These are phyloP conservation scores for Leptosomus discolor DNA, from an alignment of 2,113 vertebrate genomes.

Conservation along the genomic window DNA sequence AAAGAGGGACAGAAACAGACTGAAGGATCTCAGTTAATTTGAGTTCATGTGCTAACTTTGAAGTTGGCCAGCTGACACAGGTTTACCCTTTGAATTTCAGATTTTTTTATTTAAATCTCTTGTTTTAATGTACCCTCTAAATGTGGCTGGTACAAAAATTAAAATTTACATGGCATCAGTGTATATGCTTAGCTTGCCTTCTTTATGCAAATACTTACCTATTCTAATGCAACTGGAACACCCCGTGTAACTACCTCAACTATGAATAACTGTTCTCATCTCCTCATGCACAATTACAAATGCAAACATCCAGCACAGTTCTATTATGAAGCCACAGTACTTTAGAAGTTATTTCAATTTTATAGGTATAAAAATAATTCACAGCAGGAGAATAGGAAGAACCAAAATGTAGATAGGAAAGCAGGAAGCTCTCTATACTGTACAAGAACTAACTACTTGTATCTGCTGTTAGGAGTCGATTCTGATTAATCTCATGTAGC, in stretches of 20 bases:
- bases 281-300: not conserved
- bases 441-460: not conserved
- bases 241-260: not conserved
- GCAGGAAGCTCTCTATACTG: not conserved
- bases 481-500: not conserved
- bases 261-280: not conserved
- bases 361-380: not conserved
- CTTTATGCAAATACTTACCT: not conserved
- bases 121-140: not conserved
- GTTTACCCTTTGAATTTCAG: not conserved
- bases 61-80: not conserved
- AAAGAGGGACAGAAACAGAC: not conserved
- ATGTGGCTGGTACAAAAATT: not conserved
- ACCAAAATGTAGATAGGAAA: not conserved
- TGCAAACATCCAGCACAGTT: not conserved
- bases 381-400: not conserved
- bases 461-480: not conserved
- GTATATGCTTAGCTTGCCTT: not conserved
- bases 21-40: not conserved
- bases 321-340: not conserved
- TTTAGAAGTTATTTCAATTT: not conserved
- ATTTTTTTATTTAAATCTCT: not conserved
- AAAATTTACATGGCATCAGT: not conserved
- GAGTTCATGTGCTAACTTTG: accelerated
- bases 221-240: not conserved